Evolutionary conservation across 2,113 vertebrate genomes (phyloP), one percentile per base, ranked within the genome.

Genomic region (Myrmecophaga tridactyla): DNA sequence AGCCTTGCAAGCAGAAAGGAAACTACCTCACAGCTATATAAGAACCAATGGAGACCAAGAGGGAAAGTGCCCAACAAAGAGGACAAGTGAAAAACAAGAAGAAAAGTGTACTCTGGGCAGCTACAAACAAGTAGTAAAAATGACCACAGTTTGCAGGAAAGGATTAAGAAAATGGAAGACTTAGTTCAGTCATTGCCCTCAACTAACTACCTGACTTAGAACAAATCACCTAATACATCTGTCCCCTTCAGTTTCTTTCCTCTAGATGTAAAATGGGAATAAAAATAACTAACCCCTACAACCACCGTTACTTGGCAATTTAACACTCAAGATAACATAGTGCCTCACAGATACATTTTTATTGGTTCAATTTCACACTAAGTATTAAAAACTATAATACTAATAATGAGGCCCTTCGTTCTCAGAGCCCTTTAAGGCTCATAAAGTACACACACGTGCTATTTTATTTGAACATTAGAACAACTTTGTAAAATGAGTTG

Each of bases 321-420:
- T 92, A 62, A 31, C 23, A 46, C 70, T 97, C 60, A 75, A 60
- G 53, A 87, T 86, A 65, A 58, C 31, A 87, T 1, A 53, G 34
- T 39, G 27, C 43, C 91, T 97, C 65, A 65, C 8, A 92, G 67
- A 60, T 29, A 27, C 2, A 34, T 75, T 78, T 96, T 97, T 89
- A 92, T 65, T 72, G 53, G 86, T 43, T 82, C 48, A 78, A 70
- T 90, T 88, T 83, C 88, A 94, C 9, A 13, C 85, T 94, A 93
- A 94, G 58, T 90, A 90, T 93, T 89, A 84, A 21, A 70, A 31
- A 67, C 36, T 88, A 82, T 46, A 51, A 69, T 25, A 58, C 53
- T 91, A 78, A 83, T 70, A 90, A 93, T 5, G 53, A 60, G 17
- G 12, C 56, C 34, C 88, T 81, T 67, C 83, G 76, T 78, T 92